Conservation (phyloP, 2,888 invertebrate species). For the Malthinus seriepunctatus region DNA sequence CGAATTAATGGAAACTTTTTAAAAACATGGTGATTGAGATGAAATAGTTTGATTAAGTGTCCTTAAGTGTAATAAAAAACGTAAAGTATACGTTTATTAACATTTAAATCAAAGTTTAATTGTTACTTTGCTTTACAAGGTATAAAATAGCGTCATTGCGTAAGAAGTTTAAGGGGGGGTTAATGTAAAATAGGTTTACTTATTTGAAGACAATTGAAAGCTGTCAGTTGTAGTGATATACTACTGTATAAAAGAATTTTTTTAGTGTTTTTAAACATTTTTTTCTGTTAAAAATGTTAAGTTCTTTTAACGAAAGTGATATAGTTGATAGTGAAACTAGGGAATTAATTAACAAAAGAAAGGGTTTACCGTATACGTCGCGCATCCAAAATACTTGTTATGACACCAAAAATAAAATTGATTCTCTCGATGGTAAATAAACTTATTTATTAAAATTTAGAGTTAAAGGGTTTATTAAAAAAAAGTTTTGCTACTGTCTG, state of each 20-base stretch:
- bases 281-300: conserved; percentile 13
- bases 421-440: conserved; percentile 18
- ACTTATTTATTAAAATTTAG: no score
- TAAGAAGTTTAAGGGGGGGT: conserved; percentile 12
- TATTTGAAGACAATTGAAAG: conserved; percentile 20
- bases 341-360: conserved; percentile 21
- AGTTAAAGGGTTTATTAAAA: not conserved
- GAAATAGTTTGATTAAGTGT: no score
- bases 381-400: conserved; percentile 15
- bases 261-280: not conserved
- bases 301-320: conserved; percentile 13
- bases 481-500: conserved; percentile 1
- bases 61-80: no score
- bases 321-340: conserved; percentile 21
- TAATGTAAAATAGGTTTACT: conserved; percentile 17
- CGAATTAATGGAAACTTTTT: no score
- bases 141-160: not conserved
- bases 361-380: conserved; percentile 9
- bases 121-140: no score
- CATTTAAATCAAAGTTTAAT: no score
- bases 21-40: no score
- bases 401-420: conserved; percentile 17
- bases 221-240: conserved; percentile 3
- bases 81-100: no score
- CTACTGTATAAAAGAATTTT: not conserved